These are phyloP conservation scores for Buphagus erythrorhynchus DNA, from an alignment of 2,797 vertebrate genomes.

Conservation along the genomic window DNA sequence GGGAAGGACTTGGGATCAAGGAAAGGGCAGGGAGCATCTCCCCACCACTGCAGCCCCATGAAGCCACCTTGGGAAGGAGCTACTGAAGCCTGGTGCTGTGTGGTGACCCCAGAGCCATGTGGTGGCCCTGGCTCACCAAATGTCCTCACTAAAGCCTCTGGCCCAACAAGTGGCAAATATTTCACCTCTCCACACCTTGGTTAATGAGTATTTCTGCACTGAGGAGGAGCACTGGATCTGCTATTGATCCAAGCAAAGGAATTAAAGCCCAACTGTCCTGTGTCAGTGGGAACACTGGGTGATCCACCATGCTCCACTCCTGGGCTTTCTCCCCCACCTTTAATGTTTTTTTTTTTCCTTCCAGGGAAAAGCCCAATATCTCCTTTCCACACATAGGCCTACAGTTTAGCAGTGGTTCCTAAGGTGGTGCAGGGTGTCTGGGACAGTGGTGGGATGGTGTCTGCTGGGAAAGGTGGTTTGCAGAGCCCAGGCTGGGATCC, in stretches of 20 bases:
- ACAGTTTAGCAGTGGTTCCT: not conserved
- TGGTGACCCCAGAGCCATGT: not conserved
- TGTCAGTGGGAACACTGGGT: not conserved
- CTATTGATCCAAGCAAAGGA: fast-evolving
- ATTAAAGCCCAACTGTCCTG: not conserved
- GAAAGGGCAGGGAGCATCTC: not conserved
- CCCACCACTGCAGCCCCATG: not conserved
- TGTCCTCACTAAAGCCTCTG: not conserved
- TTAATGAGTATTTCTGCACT: not conserved
- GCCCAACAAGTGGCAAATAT: not conserved
- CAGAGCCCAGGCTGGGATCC: not conserved
- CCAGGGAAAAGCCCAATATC: not conserved
- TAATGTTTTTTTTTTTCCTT: not conserved
- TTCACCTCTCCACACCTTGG: not conserved
- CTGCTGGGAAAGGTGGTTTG: not conserved
- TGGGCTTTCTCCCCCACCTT: not conserved
- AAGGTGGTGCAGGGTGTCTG: not conserved
- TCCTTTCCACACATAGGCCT: not conserved
- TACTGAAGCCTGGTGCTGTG: not conserved
- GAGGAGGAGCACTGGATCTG: not conserved
- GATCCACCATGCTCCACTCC: not conserved
- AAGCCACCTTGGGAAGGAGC: not conserved
- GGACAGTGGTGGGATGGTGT: not conserved
- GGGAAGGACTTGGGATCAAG: not conserved
- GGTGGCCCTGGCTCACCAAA: not conserved